Percentiles rank a stretch among this genome's conserved stretches.
phyloP scores from a whole-genome alignment of 1,140 invertebrate species.

The Heterodera carotae region DNA sequence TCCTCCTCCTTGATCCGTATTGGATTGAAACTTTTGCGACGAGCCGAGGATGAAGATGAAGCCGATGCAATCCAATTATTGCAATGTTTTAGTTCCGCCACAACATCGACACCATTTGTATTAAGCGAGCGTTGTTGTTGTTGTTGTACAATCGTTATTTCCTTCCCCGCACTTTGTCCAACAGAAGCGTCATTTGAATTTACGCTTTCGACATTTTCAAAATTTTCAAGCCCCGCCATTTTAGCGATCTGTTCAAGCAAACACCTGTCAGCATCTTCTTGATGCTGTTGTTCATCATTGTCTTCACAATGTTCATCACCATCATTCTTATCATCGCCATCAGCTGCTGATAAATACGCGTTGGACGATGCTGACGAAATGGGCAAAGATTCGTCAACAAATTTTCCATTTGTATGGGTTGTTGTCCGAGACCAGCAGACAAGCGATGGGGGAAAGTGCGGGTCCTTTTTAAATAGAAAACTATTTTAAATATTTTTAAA shows the following conservation, averaged over 20 bases:
- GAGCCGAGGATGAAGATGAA: constrained; percentile 36
- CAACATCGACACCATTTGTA: background rate
- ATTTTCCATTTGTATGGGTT: no score
- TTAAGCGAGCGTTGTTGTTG: no score
- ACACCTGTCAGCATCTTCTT: background rate
- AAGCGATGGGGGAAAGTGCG: background rate
- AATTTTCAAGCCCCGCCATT: background rate
- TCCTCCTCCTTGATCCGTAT: constrained; percentile 28
- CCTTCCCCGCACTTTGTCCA: background rate
- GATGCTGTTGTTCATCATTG: background rate
- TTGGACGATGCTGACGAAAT: background rate
- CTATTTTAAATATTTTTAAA: no score
- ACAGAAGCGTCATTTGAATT: background rate
- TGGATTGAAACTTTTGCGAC: constrained; percentile 40
- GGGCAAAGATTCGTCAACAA: background rate
- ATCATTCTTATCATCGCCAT: background rate
- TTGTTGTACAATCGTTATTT: no score
- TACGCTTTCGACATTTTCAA: background rate
- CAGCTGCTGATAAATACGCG: background rate
- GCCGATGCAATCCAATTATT: constrained; percentile 9
- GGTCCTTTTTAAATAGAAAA: background rate
- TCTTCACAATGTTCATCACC: background rate
- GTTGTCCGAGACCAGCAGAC: background rate
- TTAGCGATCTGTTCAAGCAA: constrained; percentile 5
- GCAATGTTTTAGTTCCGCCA: background rate